Percentiles rank a stretch among this genome's conserved stretches.
Conservation (phyloP, 2,888 invertebrate species). For the Pandemis heparana region DNA sequence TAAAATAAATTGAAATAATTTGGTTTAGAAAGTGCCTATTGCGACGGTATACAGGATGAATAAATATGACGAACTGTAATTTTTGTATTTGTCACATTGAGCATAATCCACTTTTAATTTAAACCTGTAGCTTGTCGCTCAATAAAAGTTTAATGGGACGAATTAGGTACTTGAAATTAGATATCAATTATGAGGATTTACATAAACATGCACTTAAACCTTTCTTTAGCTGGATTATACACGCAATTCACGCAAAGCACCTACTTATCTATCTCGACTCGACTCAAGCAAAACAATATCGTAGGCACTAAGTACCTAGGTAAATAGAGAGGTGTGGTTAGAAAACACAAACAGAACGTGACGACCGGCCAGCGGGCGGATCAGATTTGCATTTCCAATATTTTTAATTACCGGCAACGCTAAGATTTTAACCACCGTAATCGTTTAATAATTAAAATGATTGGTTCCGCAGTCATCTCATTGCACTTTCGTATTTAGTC, state of each 20-base stretch:
- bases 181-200: background rate
- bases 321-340: slow-evolving; percentile 6
- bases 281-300: background rate
- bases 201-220: background rate
- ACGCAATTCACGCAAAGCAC: background rate
- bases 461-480: slow-evolving; percentile 37
- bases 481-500: slow-evolving; percentile 33
- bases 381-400: slow-evolving; percentile 36
- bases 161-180: background rate
- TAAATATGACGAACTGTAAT: background rate
- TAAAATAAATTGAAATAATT: too few species aligned
- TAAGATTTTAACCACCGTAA: slow-evolving; percentile 25
- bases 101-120: background rate
- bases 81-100: background rate
- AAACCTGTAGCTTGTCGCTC: background rate
- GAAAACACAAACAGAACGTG: slow-evolving; percentile 31
- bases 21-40: too few species aligned
- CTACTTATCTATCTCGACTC: background rate
- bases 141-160: background rate
- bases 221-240: background rate
- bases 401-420: slow-evolving; percentile 24
- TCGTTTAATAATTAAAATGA: slow-evolving; percentile 32
- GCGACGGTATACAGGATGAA: background rate
- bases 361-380: slow-evolving; percentile 9
- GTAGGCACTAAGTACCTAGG: background rate